These are phyloP conservation scores for Pseudomyrmex cubaensis DNA, from an alignment of 1,140 invertebrate genomes.

Conservation along the genomic window DNA sequence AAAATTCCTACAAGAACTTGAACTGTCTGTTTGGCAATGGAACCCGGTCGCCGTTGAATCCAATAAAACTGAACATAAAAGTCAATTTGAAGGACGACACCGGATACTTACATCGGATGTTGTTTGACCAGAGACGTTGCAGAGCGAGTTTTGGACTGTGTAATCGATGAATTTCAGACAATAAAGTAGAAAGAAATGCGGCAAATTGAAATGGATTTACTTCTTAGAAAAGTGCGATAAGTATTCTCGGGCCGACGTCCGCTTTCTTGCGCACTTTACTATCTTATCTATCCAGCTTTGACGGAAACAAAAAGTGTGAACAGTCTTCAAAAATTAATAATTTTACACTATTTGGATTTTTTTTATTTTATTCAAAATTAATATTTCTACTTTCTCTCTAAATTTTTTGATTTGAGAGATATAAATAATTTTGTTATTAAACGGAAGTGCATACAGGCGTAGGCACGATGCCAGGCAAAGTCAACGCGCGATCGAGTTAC, in stretches of 20 bases:
- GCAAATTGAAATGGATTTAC: constrained; percentile 77
- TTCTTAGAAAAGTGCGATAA: constrained; percentile 71
- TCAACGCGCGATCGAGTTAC: constrained; percentile 69
- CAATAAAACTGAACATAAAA: constrained; percentile 78
- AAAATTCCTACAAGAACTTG: constrained; percentile 83
- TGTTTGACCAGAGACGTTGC: constrained; percentile 78
- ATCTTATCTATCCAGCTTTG: constrained; percentile 76
- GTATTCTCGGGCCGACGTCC: constrained; percentile 78
- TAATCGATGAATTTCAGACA: constrained; percentile 74
- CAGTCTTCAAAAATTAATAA: constrained; percentile 5
- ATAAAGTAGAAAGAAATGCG: constrained; percentile 74
- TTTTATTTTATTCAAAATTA: not conserved
- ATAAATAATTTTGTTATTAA: too few species aligned
- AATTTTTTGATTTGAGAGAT: too few species aligned
- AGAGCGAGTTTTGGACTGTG: constrained; percentile 78
- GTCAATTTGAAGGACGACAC: constrained; percentile 83
- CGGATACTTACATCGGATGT: constrained; percentile 82
- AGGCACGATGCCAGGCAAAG: constrained; percentile 48
- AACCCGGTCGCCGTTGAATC: constrained; percentile 76
- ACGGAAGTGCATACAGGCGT: constrained; percentile 11
- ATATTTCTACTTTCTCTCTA: too few species aligned
- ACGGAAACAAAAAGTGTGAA: constrained; percentile 18
- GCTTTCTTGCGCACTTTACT: constrained; percentile 76
- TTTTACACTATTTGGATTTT: not conserved
- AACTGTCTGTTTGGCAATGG: constrained; percentile 83